phyloP scores from a whole-genome alignment of 2,797 vertebrate species.

The Choloepus didactylus region DNA sequence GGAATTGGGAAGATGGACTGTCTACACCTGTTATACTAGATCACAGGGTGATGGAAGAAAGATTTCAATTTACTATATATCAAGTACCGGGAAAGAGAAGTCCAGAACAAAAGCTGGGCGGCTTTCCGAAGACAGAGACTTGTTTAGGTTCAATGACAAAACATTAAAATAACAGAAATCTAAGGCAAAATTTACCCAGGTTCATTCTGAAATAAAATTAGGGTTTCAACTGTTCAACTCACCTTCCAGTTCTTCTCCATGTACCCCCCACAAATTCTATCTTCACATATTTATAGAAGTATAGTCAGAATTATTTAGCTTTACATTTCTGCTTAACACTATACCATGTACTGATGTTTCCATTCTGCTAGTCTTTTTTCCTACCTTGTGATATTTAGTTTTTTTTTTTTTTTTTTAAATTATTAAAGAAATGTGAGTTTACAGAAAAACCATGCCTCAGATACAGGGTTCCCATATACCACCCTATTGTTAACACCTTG shows the following conservation, averaged over 20 bases:
- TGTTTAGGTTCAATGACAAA: neutral
- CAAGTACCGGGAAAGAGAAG: neutral
- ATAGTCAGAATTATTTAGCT: neutral
- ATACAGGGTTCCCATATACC: too few species aligned
- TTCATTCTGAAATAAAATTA: neutral
- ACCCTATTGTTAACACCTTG: neutral
- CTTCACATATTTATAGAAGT: neutral
- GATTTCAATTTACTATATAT: slow-evolving; percentile 93
- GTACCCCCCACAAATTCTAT: neutral
- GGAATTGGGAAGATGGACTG: slow-evolving; percentile 86
- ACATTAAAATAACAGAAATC: neutral
- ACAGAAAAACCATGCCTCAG: too few species aligned
- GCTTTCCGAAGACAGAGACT: neutral
- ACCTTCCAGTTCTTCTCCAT: neutral
- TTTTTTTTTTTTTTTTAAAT: neutral
- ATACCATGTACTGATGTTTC: neutral
- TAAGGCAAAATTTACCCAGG: neutral
- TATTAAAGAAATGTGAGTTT: too few species aligned
- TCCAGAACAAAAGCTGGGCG: neutral
- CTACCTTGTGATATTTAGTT: neutral
- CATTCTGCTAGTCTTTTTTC: neutral
- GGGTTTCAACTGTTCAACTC: neutral
- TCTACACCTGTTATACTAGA: slow-evolving; percentile 88
- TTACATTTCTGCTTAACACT: neutral
- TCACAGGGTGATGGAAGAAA: slow-evolving; percentile 95